Percentiles rank a stretch among this genome's conserved stretches.
Conservation (phyloP, 2,113 vertebrate genomes). For the Vimba vimba region DNA sequence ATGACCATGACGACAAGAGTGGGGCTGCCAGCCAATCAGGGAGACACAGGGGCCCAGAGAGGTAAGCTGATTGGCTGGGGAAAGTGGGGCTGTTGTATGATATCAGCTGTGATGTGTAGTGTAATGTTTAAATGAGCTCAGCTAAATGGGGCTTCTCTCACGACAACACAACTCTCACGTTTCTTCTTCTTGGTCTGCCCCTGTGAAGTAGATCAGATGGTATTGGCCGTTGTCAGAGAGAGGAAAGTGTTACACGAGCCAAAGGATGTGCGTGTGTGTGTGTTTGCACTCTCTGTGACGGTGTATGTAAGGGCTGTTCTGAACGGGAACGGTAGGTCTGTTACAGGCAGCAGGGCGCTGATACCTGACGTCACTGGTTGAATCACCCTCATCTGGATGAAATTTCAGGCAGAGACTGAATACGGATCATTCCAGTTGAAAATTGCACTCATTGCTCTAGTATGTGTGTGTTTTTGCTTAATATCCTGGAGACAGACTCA, state of each 20-base stretch:
- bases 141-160: constrained; percentile 32
- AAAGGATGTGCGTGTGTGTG: not conserved
- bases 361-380: constrained; percentile 24
- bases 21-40: constrained; percentile 75
- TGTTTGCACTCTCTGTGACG: not conserved
- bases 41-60: constrained; percentile 65
- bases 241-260: not conserved
- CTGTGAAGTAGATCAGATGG: constrained; percentile 11
- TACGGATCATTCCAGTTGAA: constrained; percentile 23
- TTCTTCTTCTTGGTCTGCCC: not conserved
- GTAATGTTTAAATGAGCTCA: constrained; percentile 41
- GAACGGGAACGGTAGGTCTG: constrained; percentile 8
- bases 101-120: constrained; percentile 42
- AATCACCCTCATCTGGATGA: constrained; percentile 36
- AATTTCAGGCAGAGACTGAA: constrained; percentile 11
- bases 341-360: not conserved
- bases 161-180: not conserved
- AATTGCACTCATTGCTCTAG: constrained; percentile 6
- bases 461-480: constrained; percentile 28
- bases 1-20: constrained; percentile 71
- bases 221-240: constrained; percentile 9
- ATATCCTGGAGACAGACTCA: constrained; percentile 34
- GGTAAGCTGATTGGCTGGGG: constrained; percentile 66
- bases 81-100: not conserved
- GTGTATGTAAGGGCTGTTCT: not conserved